Conservation (phyloP, 2,797 vertebrate genomes). For the Manis crassicaudata region DNA sequence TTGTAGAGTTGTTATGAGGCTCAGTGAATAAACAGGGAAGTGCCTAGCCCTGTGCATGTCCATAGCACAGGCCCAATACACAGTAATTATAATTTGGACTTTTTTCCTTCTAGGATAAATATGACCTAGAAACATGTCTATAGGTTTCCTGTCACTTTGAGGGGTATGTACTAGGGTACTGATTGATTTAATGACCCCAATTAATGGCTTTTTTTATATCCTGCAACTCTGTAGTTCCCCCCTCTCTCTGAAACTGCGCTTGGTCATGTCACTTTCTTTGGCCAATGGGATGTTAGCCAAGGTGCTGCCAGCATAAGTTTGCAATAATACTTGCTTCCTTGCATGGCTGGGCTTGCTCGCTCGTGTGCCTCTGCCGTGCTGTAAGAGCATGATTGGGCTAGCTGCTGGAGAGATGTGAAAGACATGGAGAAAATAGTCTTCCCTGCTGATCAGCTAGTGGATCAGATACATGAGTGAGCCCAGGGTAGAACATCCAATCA, state of each 20-base stretch:
- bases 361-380: neutral
- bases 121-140: neutral
- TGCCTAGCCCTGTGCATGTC: neutral
- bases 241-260: conserved; percentile 11
- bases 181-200: neutral
- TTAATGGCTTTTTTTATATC: conserved; percentile 22
- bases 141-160: conserved; percentile 39
- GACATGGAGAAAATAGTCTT: conserved; percentile 7
- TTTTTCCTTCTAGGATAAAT: neutral
- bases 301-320: neutral
- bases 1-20: conserved; percentile 56
- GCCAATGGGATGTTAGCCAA: conserved; percentile 15
- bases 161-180: conserved; percentile 11
- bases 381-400: neutral
- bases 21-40: neutral
- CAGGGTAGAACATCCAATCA: neutral
- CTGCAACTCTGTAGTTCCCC: neutral
- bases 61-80: neutral
- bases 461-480: neutral
- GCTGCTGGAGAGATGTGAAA: neutral
- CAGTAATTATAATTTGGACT: neutral
- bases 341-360: neutral
- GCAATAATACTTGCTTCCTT: conserved; percentile 1
- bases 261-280: conserved; percentile 16
- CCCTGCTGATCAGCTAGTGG: neutral